Evolutionary conservation across 2,113 vertebrate genomes (phyloP).

Genomic region (Desmodus rotundus): DNA sequence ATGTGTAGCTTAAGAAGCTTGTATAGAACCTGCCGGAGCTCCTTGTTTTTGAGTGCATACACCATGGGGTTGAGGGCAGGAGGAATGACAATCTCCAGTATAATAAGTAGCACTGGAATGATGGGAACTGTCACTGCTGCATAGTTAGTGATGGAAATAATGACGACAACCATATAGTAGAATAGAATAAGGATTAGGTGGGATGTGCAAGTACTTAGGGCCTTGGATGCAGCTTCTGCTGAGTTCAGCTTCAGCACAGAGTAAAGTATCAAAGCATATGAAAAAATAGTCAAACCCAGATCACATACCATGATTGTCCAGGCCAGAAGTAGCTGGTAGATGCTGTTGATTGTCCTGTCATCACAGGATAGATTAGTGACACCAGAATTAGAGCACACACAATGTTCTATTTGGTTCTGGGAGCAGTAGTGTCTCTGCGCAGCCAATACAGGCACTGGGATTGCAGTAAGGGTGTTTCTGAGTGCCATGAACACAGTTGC

Average conservation of each 20-base stretch:
- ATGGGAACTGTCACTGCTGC: neutral
- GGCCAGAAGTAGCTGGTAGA: constrained; percentile 33
- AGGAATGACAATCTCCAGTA: neutral
- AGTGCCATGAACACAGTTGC: constrained; percentile 20
- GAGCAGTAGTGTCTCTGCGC: constrained; percentile 50
- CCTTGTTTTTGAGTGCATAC: constrained; percentile 33
- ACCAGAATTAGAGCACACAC: constrained; percentile 11
- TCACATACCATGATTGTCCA: constrained; percentile 50
- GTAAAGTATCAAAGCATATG: constrained; percentile 34
- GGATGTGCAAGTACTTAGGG: constrained; percentile 42
- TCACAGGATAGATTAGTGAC: constrained; percentile 53
- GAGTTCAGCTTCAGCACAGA: constrained; percentile 57
- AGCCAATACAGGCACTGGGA: constrained; percentile 39
- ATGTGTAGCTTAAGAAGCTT: neutral
- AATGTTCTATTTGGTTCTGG: constrained; percentile 20
- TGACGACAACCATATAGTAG: constrained; percentile 24
- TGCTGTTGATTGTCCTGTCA: constrained; percentile 25
- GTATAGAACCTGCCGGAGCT: neutral
- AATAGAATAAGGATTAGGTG: constrained; percentile 51
- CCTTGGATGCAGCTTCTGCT: constrained; percentile 44
- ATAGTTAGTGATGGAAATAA: constrained; percentile 26
- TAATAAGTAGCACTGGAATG: constrained; percentile 25
- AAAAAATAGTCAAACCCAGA: constrained; percentile 31
- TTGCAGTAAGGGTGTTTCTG: neutral
- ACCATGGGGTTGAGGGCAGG: constrained; percentile 33